Conservation (phyloP, 2,888 invertebrate genomes). For the Drosophila dives region DNA sequence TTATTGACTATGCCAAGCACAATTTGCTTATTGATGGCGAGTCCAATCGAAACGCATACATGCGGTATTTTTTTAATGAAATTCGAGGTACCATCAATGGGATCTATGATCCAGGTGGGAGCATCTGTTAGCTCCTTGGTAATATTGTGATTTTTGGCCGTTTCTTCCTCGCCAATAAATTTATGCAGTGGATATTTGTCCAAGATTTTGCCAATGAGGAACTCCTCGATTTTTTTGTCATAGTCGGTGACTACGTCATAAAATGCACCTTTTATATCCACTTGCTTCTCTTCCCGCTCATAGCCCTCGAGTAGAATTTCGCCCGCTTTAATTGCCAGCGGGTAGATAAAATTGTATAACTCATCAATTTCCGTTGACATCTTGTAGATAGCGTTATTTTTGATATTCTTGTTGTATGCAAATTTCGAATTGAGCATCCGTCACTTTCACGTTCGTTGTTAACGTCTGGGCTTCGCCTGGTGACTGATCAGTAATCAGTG, state of each 20-base stretch:
- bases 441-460: constrained; percentile 9
- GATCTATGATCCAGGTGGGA: constrained; percentile 94
- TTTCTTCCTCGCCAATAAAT: constrained; percentile 91
- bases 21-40: constrained; percentile 87
- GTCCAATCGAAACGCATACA: constrained; percentile 89
- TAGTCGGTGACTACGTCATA: constrained; percentile 93
- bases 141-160: constrained; percentile 82
- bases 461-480: constrained; percentile 5
- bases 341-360: constrained; percentile 81
- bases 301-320: constrained; percentile 83
- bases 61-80: constrained; percentile 90
- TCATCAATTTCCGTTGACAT: constrained; percentile 78
- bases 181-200: constrained; percentile 87
- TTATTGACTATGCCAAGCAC: constrained; percentile 91
- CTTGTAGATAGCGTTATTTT: constrained; percentile 1
- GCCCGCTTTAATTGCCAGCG: constrained; percentile 82
- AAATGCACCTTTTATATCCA: constrained; percentile 86
- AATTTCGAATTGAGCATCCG: constrained; percentile 13
- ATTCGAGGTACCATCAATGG: constrained; percentile 95
- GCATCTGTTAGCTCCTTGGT: constrained; percentile 88
- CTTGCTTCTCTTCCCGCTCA: constrained; percentile 70
- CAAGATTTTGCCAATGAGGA: constrained; percentile 87
- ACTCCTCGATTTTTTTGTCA: constrained; percentile 90
- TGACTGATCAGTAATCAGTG: constrained; percentile 30
- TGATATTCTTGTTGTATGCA: not conserved